Base-by-base conservation (phyloP, 2,888 invertebrate genomes). In the Diloba caeruleocephala region DNA sequence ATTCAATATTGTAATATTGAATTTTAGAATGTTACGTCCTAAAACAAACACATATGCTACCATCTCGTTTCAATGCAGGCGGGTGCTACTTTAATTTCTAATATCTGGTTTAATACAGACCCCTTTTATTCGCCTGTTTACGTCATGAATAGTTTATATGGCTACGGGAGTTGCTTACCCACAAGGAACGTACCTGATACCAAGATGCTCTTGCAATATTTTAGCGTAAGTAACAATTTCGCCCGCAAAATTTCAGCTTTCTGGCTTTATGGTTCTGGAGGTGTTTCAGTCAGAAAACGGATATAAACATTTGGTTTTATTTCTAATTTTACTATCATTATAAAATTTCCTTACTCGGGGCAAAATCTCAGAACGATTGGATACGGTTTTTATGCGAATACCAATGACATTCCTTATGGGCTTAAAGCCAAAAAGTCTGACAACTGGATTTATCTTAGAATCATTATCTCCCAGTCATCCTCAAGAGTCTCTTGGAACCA, bases 1-100 rank as follows among this genome's bases (percentile, higher is more conserved):
- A n/a, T n/a, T n/a, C n/a, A n/a, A n/a, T n/a, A n/a, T n/a, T n/a
- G n/a, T 81, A 79, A 83, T 87, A 87, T 87, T 85, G 82, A 82
- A 79, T 77, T 75, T 71, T 63, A 59, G 65, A 78, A 77, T 65
- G 73, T 77, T 77, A 76, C 64, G 68, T 68, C 72, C 61, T 53
- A 71, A 74, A 76, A 75, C 73, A 76, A 62, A 62, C 41, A 75
- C 72, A 62, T 74, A 61, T 63, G 48, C 41, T 57, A 50, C 61
- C 43, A 29, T 49, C 46, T 29, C 45, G 38, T 59, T 64, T 54
- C 70, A 64, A 61, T 62, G 61, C 58, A 65, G 60, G 59, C 50
- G 63, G 54, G 63, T 56, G 58, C 68, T 71, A 62, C 65, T 63
- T 69, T 69, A 59, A 69, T 65, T 58, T 62, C 55, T 60, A 61